Evolutionary conservation across 2,888 invertebrate genomes (phyloP), one percentile per base, ranked within the genome.

Genomic region (Dynastes maya): DNA sequence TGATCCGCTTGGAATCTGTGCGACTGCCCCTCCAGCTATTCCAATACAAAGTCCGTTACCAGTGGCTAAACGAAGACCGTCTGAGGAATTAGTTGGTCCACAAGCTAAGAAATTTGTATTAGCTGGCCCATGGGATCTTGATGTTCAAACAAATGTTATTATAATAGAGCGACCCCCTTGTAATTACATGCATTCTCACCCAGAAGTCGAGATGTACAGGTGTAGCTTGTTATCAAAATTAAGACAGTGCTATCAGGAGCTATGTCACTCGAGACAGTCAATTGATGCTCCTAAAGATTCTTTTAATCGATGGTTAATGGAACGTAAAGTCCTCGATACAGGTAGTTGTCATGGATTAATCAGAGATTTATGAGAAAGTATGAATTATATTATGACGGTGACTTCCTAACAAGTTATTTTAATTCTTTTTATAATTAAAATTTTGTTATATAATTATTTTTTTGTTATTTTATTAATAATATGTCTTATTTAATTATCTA

Each of bases 231-330:
- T 96, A 11, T 91, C 94, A 83, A 98, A 98, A 88, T 89, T 98
- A 76, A 90, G 98, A 22, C 95, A 95, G 85, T 96, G 96, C 85
- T 98, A 97, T 89, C 96, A 98, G 88, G 98, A 98, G 88, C 90
- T 98, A 82, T 98, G 98, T 88, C 96, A 96, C 88, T 95, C 97
- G 0, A 91, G 98, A 83, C 97, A 97, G 89, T 92, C 95, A 65
- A 98, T 98, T 84, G 97, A 98, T 90, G 97, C 98, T 8, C 98
- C 98, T 0, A 95, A 95, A 85, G 98, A 98, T 88, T 98, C 98
- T 0, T 97, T 98, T 87, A 98, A 97, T 88, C 93, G 96, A 68
- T 99, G 98, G 98, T 89, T 98, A 76, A 95, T 98, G 94, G 98
- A 98, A 88, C 92, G 98, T 58, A 98, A 98, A 90, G 95, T 97